Percentiles rank a stretch among this genome's conserved stretches.
These are phyloP conservation scores for Micrasema longulum DNA, from an alignment of 1,140 invertebrate genomes.

Conservation along the genomic window DNA sequence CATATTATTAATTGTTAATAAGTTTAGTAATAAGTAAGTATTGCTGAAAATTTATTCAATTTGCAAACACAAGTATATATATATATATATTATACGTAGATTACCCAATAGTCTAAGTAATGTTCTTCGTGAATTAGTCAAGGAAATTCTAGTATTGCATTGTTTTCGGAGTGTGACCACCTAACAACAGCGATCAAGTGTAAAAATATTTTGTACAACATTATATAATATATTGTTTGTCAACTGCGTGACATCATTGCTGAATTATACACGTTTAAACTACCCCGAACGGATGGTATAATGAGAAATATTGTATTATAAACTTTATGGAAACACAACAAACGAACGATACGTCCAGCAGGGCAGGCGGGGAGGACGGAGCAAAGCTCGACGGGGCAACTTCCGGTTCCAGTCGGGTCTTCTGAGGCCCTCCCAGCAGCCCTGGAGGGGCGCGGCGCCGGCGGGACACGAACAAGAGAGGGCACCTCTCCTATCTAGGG, in stretches of 20 bases:
- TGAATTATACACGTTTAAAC: conserved; percentile 10
- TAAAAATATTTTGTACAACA: too few relatives aligned
- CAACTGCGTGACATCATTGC: background rate
- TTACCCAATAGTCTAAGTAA: too few relatives aligned
- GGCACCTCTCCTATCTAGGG: too few relatives aligned
- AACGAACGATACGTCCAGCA: background rate
- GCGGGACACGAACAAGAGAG: background rate
- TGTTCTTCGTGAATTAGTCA: too few relatives aligned
- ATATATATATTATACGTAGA: too few relatives aligned
- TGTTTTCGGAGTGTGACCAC: too few relatives aligned
- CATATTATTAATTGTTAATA: conserved; percentile 27
- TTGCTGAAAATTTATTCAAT: conserved; percentile 24
- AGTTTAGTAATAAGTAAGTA: conserved; percentile 18
- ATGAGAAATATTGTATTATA: conserved; percentile 5
- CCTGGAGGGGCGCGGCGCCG: background rate
- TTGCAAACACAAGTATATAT: conserved; percentile 2
- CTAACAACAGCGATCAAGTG: too few relatives aligned
- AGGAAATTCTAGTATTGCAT: too few relatives aligned
- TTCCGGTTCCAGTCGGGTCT: conserved; percentile 25
- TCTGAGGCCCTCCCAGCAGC: background rate
- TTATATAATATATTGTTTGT: too few relatives aligned
- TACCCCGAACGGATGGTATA: conserved; percentile 34
- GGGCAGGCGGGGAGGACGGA: background rate
- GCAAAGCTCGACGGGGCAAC: conserved; percentile 19
- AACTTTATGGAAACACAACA: conserved; percentile 18